Evolutionary conservation across 2,797 vertebrate genomes (phyloP).

Genomic region (Eospalax fontanierii): DNA sequence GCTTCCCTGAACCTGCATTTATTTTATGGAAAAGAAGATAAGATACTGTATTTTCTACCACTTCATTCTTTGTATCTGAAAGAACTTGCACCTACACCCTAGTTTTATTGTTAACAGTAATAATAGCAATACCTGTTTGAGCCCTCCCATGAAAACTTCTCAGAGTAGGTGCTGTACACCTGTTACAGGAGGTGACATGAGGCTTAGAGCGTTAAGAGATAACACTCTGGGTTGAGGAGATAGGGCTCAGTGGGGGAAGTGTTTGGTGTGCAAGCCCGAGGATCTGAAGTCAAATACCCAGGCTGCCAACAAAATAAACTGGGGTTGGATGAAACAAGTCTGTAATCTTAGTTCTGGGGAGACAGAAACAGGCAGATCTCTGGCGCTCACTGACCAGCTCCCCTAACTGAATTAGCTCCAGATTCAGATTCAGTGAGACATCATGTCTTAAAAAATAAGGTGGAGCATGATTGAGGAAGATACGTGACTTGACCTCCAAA

Average conservation of each 20-base stretch:
- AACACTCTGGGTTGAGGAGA: not conserved
- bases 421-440: no score
- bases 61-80: not conserved
- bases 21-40: not conserved
- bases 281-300: not conserved
- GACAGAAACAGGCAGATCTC: not conserved
- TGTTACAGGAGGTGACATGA: not conserved
- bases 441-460: no score
- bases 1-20: not conserved
- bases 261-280: not conserved
- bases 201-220: not conserved
- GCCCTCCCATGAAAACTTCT: not conserved
- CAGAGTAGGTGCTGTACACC: not conserved
- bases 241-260: not conserved
- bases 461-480: no score
- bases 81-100: not conserved
- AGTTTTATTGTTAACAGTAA: conserved; percentile 40
- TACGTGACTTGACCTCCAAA: no score
- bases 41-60: not conserved
- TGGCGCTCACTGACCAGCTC: not conserved
- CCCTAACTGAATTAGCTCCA: no score
- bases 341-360: not conserved
- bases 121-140: not conserved
- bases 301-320: rapidly evolving
- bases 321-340: not conserved